Percentiles rank a stretch among this genome's conserved stretches.
phyloP scores from a whole-genome alignment of 2,113 vertebrate species.

The Bubo scandiacus region DNA sequence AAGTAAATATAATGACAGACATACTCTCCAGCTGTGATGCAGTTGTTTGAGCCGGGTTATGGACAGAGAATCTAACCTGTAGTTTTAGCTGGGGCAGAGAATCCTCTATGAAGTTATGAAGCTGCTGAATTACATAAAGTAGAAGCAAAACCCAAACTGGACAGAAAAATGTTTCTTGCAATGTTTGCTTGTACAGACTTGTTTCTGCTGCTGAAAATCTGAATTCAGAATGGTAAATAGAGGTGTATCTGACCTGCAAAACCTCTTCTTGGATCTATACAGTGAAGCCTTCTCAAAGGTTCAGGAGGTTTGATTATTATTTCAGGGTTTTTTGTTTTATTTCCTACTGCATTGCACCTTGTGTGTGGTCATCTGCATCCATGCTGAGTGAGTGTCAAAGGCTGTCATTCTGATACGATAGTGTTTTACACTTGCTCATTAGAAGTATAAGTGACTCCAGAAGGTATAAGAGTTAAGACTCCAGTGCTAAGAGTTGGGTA shows the following conservation, averaged over 20 bases:
- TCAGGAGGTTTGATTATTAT: background rate
- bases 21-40: constrained; percentile 34
- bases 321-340: background rate
- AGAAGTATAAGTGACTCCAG: constrained; percentile 20
- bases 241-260: background rate
- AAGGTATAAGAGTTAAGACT: background rate
- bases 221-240: background rate
- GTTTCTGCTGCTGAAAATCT: background rate
- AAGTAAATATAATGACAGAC: constrained; percentile 63
- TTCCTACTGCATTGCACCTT: background rate
- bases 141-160: background rate
- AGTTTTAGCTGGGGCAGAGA: background rate
- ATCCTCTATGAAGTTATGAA: background rate
- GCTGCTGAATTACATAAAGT: background rate
- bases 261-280: background rate
- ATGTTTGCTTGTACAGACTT: background rate
- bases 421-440: background rate
- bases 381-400: constrained; percentile 23
- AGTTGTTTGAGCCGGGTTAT: constrained; percentile 17
- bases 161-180: background rate
- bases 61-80: constrained; percentile 34
- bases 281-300: background rate
- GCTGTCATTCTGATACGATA: background rate
- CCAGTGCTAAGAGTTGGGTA: background rate
- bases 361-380: constrained; percentile 2